These are phyloP conservation scores for Geodia barretti DNA, from an alignment of 37 sponge, comb jelly and placozoan species.

Conservation along the genomic window DNA sequence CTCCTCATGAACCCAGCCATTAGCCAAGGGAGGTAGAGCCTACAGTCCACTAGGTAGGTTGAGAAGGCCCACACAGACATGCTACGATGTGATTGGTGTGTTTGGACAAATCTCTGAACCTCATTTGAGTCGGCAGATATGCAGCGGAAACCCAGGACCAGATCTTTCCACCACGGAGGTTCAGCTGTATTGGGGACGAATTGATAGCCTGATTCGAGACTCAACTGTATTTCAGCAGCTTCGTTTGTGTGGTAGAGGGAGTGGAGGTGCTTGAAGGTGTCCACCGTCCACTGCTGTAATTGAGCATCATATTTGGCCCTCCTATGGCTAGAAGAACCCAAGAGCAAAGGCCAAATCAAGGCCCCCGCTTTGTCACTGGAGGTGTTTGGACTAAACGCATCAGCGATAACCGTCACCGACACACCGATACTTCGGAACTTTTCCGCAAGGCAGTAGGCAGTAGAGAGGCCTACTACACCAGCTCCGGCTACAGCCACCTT, in stretches of 20 bases:
- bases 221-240: slow-evolving; percentile 6
- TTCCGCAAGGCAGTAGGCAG: slow-evolving; percentile 5
- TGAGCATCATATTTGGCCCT: not conserved
- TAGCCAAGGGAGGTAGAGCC: slow-evolving; percentile 60
- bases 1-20: slow-evolving; percentile 12
- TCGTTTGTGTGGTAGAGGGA: slow-evolving; percentile 12
- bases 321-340: not conserved
- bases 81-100: no score
- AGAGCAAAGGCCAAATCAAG: slow-evolving; percentile 16
- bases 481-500: slow-evolving; percentile 53
- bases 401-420: slow-evolving; percentile 19
- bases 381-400: slow-evolving; percentile 33
- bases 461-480: slow-evolving; percentile 50
- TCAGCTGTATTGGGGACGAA: not conserved
- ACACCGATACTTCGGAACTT: not conserved
- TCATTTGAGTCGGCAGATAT: slow-evolving; percentile 13
- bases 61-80: slow-evolving; percentile 20
- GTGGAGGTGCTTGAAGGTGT: slow-evolving; percentile 26
- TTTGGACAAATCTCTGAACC: not conserved
- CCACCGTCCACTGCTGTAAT: slow-evolving; percentile 7
- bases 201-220: not conserved
- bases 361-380: slow-evolving; percentile 42
- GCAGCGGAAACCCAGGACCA: slow-evolving; percentile 34
- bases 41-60: slow-evolving; percentile 39
- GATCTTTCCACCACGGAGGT: slow-evolving; percentile 35